A percentile compares a stretch with the other conserved stretches of the same genome.
Evolutionary conservation across 2,888 invertebrate genomes (phyloP).

Genomic region (Amiota mariae): DNA sequence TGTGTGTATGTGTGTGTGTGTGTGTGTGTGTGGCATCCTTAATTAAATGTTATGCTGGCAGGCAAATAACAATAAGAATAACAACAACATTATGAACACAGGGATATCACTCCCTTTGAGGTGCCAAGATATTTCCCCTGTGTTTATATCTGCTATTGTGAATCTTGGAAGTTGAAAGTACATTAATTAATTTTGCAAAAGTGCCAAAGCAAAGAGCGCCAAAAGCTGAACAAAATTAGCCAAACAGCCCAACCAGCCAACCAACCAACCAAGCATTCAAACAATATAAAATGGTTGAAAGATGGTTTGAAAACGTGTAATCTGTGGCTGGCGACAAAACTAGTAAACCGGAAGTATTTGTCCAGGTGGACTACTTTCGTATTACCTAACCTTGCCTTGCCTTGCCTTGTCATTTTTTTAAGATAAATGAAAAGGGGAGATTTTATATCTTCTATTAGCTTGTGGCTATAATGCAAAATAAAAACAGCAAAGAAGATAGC

Average conservation of each 20-base stretch:
- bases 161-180: constrained; percentile 38
- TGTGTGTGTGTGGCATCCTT: neutral
- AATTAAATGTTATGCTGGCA: constrained; percentile 23
- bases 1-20: no score
- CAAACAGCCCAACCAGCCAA: neutral
- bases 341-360: constrained; percentile 4
- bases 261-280: no score
- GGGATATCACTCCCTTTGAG: neutral
- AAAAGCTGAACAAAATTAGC: constrained; percentile 18
- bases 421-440: no score
- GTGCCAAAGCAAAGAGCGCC: constrained; percentile 52
- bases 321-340: neutral
- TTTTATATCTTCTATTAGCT: constrained; percentile 29
- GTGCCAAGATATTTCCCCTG: neutral
- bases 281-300: neutral
- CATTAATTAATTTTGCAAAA: constrained; percentile 61
- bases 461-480: constrained; percentile 14
- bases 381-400: neutral
- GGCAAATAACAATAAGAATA: neutral
- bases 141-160: neutral
- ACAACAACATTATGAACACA: neutral
- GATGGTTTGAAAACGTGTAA: neutral
- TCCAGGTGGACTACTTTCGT: neutral
- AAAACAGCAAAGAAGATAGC: neutral
- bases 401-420: neutral